Base-by-base conservation (phyloP, 2,113 vertebrate genomes). In the Saimiri boliviensis region DNA sequence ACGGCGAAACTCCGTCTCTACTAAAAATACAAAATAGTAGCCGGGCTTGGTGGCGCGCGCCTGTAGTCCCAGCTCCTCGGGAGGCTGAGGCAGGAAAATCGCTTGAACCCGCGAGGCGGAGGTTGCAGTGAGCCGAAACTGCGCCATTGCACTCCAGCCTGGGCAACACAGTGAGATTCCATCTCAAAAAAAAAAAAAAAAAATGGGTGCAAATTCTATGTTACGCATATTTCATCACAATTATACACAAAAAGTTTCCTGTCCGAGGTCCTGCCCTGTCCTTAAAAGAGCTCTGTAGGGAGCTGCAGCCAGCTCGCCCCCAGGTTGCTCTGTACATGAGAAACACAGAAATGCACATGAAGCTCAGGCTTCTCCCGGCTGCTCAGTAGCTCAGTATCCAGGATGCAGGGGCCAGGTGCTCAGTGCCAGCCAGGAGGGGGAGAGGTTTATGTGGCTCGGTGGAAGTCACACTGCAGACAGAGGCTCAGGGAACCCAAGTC, bases 271-370 rank as follows among this genome's bases (percentile, higher is more conserved):
- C 35, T 37, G 13, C 54, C 30, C 9, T 63, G 52, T 32, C n/a
- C 32, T 35, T 37, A 58, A 47, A 30, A 85, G 58, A 30, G 47
- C 68, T 68, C 21, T 14, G 11, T 27, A 32, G 9, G 35, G 16
- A 63, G 80, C 3, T 0, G 27, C 25, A 49, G 9, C 42, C 35
- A 3, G n/a, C 25, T 80, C 3, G 0, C 7, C 20, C 14, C 23
- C 6, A n/a, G 71, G 9, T 30, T 3, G 8, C 23, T 42, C 25
- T 0, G 10, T 25, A 6, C 1, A 0, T 25, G 85, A 52, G 49
- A 58, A 58, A n/a, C 9, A 1, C 0, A 47, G 58, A 74, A 13
- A 30, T 3, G 1, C 0, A 40, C 49, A 12, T 0, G 6, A 25
- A 76, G 42, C 17, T 45, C 52, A 45, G 73, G 40, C 21, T 37